These are phyloP conservation scores for Mimumesa dahlbomi DNA, from an alignment of 2,888 invertebrate species.

Conservation along the genomic window DNA sequence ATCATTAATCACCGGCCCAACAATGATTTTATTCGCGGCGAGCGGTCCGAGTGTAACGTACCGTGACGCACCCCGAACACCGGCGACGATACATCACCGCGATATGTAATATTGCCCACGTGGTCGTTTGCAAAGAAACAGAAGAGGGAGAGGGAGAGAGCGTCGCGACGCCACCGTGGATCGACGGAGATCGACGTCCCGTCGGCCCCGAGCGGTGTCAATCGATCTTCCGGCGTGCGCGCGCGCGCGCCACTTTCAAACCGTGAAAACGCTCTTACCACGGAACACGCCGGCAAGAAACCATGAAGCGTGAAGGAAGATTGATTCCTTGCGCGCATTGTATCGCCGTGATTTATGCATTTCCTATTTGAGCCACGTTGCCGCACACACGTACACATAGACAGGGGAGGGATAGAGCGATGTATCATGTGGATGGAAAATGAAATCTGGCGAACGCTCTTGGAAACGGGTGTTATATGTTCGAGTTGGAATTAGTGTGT, in stretches of 20 bases:
- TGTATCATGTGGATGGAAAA: constrained; percentile 1
- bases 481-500: too few relatives aligned
- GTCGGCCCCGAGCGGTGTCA: constrained; percentile 29
- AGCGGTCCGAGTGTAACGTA: constrained; percentile 69
- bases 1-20: constrained; percentile 73
- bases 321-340: constrained; percentile 47
- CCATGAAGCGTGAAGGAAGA: constrained; percentile 45
- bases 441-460: neutral
- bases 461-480: too few relatives aligned
- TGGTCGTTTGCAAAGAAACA: constrained; percentile 33
- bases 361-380: constrained; percentile 22
- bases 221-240: constrained; percentile 51
- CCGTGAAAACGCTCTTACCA: constrained; percentile 54
- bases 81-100: constrained; percentile 64
- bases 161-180: constrained; percentile 41
- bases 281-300: constrained; percentile 41
- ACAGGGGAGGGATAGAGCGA: too few relatives aligned
- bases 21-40: constrained; percentile 77
- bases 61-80: constrained; percentile 64
- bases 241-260: constrained; percentile 52
- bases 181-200: constrained; percentile 40
- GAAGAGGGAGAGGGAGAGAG: constrained; percentile 42
- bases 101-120: constrained; percentile 64
- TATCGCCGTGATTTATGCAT: constrained; percentile 45
- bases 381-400: constrained; percentile 3